Evolutionary conservation across 2,888 invertebrate genomes (phyloP).

Genomic region (Cataglyphis livida): DNA sequence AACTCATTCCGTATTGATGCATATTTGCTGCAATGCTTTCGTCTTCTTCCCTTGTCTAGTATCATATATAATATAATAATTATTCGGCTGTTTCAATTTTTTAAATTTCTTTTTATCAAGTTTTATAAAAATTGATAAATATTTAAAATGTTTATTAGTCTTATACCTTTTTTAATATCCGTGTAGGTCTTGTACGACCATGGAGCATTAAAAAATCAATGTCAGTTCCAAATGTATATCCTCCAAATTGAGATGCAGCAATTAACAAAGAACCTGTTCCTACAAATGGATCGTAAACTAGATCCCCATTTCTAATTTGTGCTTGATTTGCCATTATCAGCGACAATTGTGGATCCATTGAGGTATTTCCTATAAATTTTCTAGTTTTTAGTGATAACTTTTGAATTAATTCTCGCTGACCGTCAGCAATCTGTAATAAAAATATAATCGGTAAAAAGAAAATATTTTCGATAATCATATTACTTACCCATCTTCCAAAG

Average conservation of each 20-base stretch:
- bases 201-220: slow-evolving; percentile 98
- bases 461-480: not conserved
- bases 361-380: slow-evolving; percentile 97
- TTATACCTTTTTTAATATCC: slow-evolving; percentile 91
- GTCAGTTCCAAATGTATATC: slow-evolving; percentile 94
- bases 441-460: slow-evolving; percentile 43
- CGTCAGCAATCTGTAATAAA: slow-evolving; percentile 91
- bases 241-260: slow-evolving; percentile 96
- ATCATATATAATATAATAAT: slow-evolving; percentile 38
- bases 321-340: slow-evolving; percentile 98
- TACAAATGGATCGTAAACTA: slow-evolving; percentile 98
- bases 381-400: slow-evolving; percentile 94
- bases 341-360: slow-evolving; percentile 98
- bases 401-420: slow-evolving; percentile 93
- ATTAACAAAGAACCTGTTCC: slow-evolving; percentile 95
- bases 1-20: slow-evolving; percentile 92
- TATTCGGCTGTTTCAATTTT: not conserved
- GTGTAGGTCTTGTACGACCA: slow-evolving; percentile 92
- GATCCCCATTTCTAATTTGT: slow-evolving; percentile 89
- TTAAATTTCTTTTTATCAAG: not conserved
- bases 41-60: slow-evolving; percentile 90
- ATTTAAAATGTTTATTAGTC: not conserved
- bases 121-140: slow-evolving; percentile 6
- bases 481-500: slow-evolving; percentile 94
- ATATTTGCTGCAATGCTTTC: slow-evolving; percentile 97